Conservation (phyloP, 2,113 vertebrate genomes). For the Catharus fuscescens region DNA sequence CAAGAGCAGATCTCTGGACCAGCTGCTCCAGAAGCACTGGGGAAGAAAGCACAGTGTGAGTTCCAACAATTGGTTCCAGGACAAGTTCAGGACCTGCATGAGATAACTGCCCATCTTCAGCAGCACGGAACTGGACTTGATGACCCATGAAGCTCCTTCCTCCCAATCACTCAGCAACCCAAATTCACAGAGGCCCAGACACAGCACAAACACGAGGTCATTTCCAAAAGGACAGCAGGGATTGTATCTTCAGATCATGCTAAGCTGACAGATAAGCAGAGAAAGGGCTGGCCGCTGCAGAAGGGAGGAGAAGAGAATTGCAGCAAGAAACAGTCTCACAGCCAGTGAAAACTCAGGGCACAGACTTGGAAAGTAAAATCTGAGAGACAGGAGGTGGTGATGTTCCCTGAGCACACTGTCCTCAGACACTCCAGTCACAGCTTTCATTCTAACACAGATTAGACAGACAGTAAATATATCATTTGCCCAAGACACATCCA, state of each 20-base stretch:
- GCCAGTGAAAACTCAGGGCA: neutral
- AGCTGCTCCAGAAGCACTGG: slow-evolving; percentile 36
- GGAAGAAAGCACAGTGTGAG: neutral
- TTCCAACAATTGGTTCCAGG: neutral
- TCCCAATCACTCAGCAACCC: neutral
- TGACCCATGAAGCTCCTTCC: neutral
- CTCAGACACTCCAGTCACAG: neutral
- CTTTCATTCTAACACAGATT: neutral
- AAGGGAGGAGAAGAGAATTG: neutral
- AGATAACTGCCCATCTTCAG: neutral
- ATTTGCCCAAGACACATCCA: neutral
- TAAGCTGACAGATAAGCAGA: slow-evolving; percentile 51
- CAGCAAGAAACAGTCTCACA: neutral
- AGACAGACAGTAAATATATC: neutral
- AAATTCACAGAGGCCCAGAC: neutral
- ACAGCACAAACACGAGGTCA: neutral
- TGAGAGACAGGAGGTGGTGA: neutral
- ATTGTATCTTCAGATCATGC: slow-evolving; percentile 2
- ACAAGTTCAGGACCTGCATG: neutral
- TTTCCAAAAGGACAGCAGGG: slow-evolving; percentile 5
- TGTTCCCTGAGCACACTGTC: neutral
- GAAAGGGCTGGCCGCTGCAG: neutral
- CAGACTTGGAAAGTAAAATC: neutral
- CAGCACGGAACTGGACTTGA: neutral
- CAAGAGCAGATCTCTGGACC: slow-evolving; percentile 7